Conservation (phyloP, 2,888 invertebrate genomes). For the Apantesis nais region DNA sequence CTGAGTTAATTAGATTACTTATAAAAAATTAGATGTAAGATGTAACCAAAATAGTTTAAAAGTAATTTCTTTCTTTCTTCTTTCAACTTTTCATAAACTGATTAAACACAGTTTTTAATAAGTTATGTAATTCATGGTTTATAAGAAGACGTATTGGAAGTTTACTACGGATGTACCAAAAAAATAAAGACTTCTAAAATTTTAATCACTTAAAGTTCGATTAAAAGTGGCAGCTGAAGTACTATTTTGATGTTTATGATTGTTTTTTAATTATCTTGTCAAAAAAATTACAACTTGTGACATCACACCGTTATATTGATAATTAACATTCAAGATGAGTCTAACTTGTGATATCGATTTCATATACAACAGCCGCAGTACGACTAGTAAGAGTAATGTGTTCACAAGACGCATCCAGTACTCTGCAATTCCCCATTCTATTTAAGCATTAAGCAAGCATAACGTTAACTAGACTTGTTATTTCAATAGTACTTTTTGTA, state of each 20-base stretch:
- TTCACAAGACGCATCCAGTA: neutral
- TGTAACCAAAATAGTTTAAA: neutral
- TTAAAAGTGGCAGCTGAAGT: neutral
- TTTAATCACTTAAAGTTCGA: neutral
- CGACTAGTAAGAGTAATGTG: neutral
- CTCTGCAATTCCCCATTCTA: too few species aligned
- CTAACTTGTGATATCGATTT: neutral
- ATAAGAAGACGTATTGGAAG: neutral
- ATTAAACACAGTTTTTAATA: neutral
- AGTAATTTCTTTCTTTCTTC: neutral
- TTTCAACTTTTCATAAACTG: neutral
- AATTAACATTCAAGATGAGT: too few species aligned
- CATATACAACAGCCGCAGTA: neutral
- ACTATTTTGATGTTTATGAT: neutral
- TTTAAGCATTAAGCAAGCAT: neutral
- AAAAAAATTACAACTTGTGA: neutral
- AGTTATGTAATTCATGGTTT: neutral
- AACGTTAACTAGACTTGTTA: neutral
- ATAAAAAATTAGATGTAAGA: neutral
- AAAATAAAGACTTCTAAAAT: neutral
- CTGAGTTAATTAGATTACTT: neutral
- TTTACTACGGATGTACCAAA: neutral
- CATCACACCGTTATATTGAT: neutral
- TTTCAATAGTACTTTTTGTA: too few species aligned
- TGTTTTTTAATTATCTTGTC: neutral